Base-by-base conservation (phyloP, 2,797 vertebrate genomes). In the Buceros bicornis region DNA sequence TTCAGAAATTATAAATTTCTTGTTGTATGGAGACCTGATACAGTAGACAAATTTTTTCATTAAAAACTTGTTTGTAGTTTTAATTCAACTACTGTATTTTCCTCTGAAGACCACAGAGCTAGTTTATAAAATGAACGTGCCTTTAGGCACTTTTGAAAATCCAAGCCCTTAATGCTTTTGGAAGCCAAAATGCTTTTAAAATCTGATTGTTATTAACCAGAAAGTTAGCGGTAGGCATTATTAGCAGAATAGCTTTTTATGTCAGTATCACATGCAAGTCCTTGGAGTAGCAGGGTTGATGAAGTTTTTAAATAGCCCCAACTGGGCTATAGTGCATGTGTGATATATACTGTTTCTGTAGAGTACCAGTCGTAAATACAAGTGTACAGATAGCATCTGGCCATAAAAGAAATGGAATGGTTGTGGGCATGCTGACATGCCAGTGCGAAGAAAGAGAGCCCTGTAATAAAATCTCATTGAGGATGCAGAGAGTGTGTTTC, bases 381-480 rank as follows among this genome's bases (percentile, higher is more conserved):
- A 87, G 73, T 5, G 21, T 77, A 47, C 19, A 28, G 61, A 12
- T 18, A 92, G 43, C 9, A 10, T 45, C 26, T 58, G 61, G 54
- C 40, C n/a, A 19, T 73, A 57, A 90, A 81, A 86, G 61, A 82
- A 91, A 74, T 47, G 29, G 88, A 87, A 57, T 60, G 85, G 78
- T 93, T 93, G 91, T 84, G 93, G 91, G 93, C 71, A 2, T 62
- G 83, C 78, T 74, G 95, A 93, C 90, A 90, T 3, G 8, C 76
- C 67, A 57, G 74, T 90, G 64, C 96, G 97, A 97, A 96, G 97
- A 97, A 98, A 98, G 96, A 97, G 94, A 94, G 96, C 96, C 85
- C 81, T 98, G 98, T 98, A 98, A 98, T 93, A 96, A 97, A 98
- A 98, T 96, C 98, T 98, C 98, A 97, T 97, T 98, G 98, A 94